phyloP scores from a whole-genome alignment of 2,113 vertebrate species.

The Bubo bubo region DNA sequence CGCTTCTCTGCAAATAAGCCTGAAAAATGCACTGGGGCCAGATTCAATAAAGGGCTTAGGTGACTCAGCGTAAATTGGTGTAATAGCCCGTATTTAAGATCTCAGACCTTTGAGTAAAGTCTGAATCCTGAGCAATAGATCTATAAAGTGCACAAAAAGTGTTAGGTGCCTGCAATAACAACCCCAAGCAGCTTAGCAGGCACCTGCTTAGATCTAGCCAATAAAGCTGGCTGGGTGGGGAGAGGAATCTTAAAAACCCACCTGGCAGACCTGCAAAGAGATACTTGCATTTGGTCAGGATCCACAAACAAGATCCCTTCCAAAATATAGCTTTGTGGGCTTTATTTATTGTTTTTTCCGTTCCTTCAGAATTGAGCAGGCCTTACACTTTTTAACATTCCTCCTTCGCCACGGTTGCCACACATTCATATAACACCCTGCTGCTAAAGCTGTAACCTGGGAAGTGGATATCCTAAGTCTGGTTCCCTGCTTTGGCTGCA shows the following conservation, averaged over 20 bases:
- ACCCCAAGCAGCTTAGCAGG: neutral
- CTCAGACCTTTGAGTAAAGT: conserved; percentile 5
- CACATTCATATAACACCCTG: neutral
- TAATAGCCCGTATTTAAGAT: neutral
- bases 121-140: conserved; percentile 27
- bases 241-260: neutral
- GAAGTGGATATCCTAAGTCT: neutral
- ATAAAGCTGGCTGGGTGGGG: neutral
- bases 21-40: conserved; percentile 43
- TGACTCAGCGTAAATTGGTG: neutral
- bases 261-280: neutral
- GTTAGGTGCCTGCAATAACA: neutral
- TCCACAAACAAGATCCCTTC: neutral
- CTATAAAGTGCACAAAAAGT: neutral
- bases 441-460: neutral
- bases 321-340: neutral
- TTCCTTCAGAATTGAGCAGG: neutral
- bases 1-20: conserved; percentile 26
- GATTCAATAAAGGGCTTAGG: conserved; percentile 26
- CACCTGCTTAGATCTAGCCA: neutral
- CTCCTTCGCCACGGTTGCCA: neutral
- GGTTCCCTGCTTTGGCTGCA: neutral
- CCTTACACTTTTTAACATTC: neutral
- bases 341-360: no score
- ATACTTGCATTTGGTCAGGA: neutral